Percentiles rank a stretch among this genome's conserved stretches.
Evolutionary conservation across 2,888 invertebrate genomes (phyloP).

Genomic region (Drosophila demipolita): DNA sequence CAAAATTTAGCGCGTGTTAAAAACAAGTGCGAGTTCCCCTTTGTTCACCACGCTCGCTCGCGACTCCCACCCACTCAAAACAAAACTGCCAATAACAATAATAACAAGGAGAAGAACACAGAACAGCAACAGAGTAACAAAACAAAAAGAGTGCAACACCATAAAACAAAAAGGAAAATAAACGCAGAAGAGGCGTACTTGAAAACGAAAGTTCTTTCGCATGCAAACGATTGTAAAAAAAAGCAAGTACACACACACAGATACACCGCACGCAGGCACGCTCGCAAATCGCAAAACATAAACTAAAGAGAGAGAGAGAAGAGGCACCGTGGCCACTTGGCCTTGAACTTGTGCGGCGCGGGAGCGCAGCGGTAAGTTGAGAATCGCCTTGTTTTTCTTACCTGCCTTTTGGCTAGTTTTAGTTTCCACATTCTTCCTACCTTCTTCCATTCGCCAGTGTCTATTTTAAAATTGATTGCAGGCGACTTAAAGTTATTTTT

Average conservation of each 20-base stretch:
- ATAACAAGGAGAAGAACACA: conserved; percentile 4
- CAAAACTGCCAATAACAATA: conserved; percentile 29
- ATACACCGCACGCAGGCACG: conserved; percentile 2
- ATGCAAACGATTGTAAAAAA: conserved; percentile 43
- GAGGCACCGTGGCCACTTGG: conserved; percentile 74
- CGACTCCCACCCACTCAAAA: conserved; percentile 19
- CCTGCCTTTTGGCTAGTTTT: conserved; percentile 45
- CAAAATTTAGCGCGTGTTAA: conserved; percentile 45
- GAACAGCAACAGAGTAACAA: conserved; percentile 6
- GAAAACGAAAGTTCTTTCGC: conserved; percentile 80
- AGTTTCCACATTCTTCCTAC: conserved; percentile 35
- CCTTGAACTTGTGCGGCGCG: conserved; percentile 76
- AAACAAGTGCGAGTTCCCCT: conserved; percentile 40
- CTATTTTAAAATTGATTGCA: conserved; percentile 53
- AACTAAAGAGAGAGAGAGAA: conserved; percentile 29
- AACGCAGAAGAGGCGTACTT: conserved; percentile 45
- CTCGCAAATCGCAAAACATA: conserved; percentile 10
- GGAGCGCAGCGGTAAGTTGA: conserved; percentile 72
- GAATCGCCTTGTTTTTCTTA: conserved; percentile 38
- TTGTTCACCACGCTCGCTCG: conserved; percentile 43
- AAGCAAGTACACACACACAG: conserved; percentile 21
- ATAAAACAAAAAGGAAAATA: not conserved
- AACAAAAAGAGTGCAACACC: conserved; percentile 11
- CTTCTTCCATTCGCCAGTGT: conserved; percentile 21
- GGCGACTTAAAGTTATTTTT: conserved; percentile 58